Percentiles rank a stretch among this genome's conserved stretches.
These are phyloP conservation scores for Halesus radiatus DNA, from an alignment of 1,140 invertebrate genomes.

Conservation along the genomic window DNA sequence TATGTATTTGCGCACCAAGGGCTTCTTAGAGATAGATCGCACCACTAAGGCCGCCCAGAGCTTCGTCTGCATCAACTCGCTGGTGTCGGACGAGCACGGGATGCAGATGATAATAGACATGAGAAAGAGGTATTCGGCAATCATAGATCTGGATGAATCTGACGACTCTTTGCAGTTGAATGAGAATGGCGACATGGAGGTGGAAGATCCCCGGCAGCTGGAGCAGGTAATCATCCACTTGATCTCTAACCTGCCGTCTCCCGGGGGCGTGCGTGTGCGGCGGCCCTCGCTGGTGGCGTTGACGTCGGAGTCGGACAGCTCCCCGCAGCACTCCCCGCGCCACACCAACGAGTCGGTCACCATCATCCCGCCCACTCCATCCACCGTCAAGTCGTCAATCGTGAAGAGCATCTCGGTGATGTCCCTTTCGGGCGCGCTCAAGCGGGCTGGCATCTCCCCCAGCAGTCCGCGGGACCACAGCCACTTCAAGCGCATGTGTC, in stretches of 20 bases:
- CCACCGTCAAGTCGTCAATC: constrained; percentile 63
- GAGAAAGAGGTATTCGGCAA: constrained; percentile 81
- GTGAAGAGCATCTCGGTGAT: constrained; percentile 59
- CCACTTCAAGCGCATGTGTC: background rate
- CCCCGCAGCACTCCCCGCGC: constrained; percentile 40
- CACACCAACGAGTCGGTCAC: constrained; percentile 64
- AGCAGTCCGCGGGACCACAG: background rate
- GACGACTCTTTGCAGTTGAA: constrained; percentile 57
- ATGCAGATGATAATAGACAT: constrained; percentile 79
- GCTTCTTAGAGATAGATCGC: constrained; percentile 85
- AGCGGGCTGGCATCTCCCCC: constrained; percentile 9
- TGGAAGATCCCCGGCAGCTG: constrained; percentile 77
- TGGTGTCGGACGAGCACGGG: constrained; percentile 82
- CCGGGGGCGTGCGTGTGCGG: constrained; percentile 41
- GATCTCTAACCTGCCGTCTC: constrained; percentile 73
- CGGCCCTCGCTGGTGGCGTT: constrained; percentile 54
- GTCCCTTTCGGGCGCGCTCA: constrained; percentile 28
- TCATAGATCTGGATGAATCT: constrained; percentile 70
- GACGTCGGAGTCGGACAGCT: constrained; percentile 59
- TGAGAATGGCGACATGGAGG: constrained; percentile 66
- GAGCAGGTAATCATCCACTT: constrained; percentile 79
- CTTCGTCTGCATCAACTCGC: constrained; percentile 88
- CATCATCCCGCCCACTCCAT: constrained; percentile 62
- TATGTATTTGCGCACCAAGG: constrained; percentile 86
- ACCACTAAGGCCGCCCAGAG: constrained; percentile 82